Conservation (phyloP, 2,113 vertebrate genomes). For the Blennius ocellaris region DNA sequence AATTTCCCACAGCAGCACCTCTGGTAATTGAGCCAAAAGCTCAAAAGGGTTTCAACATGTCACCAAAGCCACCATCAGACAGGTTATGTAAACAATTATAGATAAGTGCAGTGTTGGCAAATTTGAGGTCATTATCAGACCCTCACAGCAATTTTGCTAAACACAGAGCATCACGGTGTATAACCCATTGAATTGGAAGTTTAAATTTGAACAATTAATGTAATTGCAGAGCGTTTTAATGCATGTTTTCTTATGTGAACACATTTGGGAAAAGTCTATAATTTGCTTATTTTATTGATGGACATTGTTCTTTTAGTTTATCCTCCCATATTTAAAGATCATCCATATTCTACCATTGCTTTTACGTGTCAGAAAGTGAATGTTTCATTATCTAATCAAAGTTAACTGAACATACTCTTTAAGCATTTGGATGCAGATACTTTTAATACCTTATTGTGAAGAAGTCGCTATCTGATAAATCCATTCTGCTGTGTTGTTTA, state of each 20-base stretch:
- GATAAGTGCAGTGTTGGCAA: constrained; percentile 12
- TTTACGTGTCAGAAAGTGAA: neutral
- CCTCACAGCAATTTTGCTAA: constrained; percentile 17
- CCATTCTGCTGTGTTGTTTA: too few relatives aligned
- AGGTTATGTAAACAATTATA: constrained; percentile 41
- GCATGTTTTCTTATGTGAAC: neutral
- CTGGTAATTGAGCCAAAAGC: constrained; percentile 57
- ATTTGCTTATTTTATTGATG: neutral
- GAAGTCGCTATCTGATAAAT: too few relatives aligned
- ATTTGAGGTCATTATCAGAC: constrained; percentile 31
- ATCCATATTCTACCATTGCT: neutral
- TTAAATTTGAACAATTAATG: neutral
- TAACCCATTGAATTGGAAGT: neutral
- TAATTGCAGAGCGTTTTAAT: neutral
- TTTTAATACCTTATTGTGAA: too few relatives aligned
- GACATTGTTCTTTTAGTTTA: neutral
- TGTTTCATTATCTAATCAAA: neutral
- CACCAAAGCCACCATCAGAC: constrained; percentile 35
- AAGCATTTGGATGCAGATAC: too few relatives aligned
- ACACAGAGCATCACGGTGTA: neutral
- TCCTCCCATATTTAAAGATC: neutral
- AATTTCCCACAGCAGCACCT: constrained; percentile 42
- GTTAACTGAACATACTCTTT: neutral
- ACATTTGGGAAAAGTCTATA: neutral
- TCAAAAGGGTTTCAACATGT: constrained; percentile 55